Percentiles rank a stretch among this genome's conserved stretches.
phyloP scores from a whole-genome alignment of 1,140 invertebrate species.

The Drosophila melanogaster region DNA sequence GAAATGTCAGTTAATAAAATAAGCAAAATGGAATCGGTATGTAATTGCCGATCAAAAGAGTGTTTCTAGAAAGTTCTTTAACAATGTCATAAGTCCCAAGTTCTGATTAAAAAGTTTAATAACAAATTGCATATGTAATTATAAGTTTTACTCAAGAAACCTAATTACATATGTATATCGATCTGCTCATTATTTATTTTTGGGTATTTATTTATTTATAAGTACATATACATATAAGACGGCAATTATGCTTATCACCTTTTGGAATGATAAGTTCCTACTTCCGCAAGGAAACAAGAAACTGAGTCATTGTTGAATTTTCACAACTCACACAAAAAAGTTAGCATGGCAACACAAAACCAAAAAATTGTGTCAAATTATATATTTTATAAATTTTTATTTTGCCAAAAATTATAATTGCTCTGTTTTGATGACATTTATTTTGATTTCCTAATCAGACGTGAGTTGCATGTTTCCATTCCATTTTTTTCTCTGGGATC shows the following conservation, averaged over 20 bases:
- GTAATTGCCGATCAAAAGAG: not conserved
- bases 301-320: not conserved
- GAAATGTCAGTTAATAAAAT: slow-evolving; percentile 3
- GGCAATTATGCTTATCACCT: not conserved
- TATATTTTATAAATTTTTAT: too few relatives aligned
- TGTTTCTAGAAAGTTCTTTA: not conserved
- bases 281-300: slow-evolving; percentile 1
- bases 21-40: too few relatives aligned
- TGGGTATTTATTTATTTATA: not conserved
- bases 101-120: too few relatives aligned
- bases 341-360: slow-evolving; percentile 10
- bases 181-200: not conserved
- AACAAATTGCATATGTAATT: not conserved
- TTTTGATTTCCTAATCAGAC: slow-evolving; percentile 4
- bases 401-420: not conserved
- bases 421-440: not conserved
- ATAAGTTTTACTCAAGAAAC: too few relatives aligned
- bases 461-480: not conserved
- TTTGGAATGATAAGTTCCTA: not conserved
- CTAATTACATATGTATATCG: too few relatives aligned
- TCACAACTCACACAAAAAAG: not conserved
- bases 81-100: not conserved
- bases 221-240: too few relatives aligned
- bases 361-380: not conserved
- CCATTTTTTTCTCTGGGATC: not conserved